Evolutionary conservation across 1,140 invertebrate genomes (phyloP), one percentile per base, ranked within the genome.

Genomic region (Oedothorax gibbosus): DNA sequence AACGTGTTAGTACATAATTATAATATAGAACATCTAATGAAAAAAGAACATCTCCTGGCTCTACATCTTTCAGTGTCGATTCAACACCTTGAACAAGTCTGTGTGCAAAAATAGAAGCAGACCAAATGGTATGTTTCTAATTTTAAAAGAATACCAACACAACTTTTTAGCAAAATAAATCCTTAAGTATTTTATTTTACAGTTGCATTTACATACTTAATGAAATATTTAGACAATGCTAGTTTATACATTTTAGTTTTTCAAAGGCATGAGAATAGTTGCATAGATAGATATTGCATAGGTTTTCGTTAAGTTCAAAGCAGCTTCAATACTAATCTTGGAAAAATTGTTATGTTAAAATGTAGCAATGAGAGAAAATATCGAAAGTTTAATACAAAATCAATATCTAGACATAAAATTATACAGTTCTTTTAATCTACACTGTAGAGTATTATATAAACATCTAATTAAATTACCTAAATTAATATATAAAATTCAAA

Each of bases 161-260:
- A 35, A 35, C 50, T 35, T 82, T 73, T 72, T 82, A 82, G 69
- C 80, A 82, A 82, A 82, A 82, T 82, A 82, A 82, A 64, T 72
- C 69, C 60, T 53, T 82, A 82, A 73, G 62, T 81, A 81, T 81
- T 82, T 82, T 73, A 73, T 82, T 82, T 82, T 73, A 82, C 56
- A 51, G 64, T 71, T 57, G 66, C 80, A 82, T 82, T 73, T 82
- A 73, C 68, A 82, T 82, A 65, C 7, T 75, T 18, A 35, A 51
- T 81, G 78, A 49, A 71, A 81, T 71, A 75, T 14, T 57, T 57
- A 21, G 20, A 75, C 14, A 68, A 21, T 71, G 35, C 15, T 50
- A 71, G 14, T 79, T 54, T 15, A 66, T 56, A 78, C 62, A 66
- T n/a, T 57, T 56, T 73, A 21, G 53, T 18, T 64, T 65, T 65